Percentiles rank a stretch among this genome's conserved stretches.
phyloP scores from a whole-genome alignment of 2,113 vertebrate species.

The Sapayoa aenigma region DNA sequence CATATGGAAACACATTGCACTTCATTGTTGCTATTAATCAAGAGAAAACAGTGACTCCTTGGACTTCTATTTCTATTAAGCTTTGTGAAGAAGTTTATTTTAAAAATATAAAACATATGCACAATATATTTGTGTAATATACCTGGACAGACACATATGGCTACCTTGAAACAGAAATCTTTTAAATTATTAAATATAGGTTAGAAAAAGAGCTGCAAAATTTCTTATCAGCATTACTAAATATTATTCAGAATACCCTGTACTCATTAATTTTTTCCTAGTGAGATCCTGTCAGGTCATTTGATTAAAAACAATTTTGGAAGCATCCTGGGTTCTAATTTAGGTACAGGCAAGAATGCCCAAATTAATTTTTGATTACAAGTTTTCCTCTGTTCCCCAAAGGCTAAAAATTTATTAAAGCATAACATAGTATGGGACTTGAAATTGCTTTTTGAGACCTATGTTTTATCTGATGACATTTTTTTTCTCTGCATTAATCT shows the following conservation, averaged over 20 bases:
- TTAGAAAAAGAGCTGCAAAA: neutral
- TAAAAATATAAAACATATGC: neutral
- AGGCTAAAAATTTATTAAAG: slow-evolving; percentile 27
- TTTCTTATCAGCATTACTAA: neutral
- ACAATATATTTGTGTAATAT: neutral
- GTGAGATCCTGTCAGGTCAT: slow-evolving; percentile 4
- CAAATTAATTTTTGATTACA: slow-evolving; percentile 51
- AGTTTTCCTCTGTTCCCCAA: neutral
- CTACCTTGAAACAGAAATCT: neutral
- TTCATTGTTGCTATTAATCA: neutral
- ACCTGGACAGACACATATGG: neutral
- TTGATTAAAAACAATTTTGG: slow-evolving; percentile 32
- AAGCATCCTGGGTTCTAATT: slow-evolving; percentile 26
- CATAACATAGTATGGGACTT: neutral
- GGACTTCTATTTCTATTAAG: neutral
- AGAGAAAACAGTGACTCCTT: neutral
- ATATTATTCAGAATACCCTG: neutral
- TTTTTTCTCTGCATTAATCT: slow-evolving; percentile 44
- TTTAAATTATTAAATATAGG: neutral
- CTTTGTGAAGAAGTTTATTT: neutral
- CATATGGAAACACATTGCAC: neutral
- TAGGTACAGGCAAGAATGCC: slow-evolving; percentile 40
- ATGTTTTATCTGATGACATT: slow-evolving; percentile 44
- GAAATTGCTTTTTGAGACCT: slow-evolving; percentile 47
- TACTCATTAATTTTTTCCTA: slow-evolving; percentile 19